These are phyloP conservation scores for Tupaia tana DNA, from an alignment of 2,113 vertebrate species.

Conservation along the genomic window DNA sequence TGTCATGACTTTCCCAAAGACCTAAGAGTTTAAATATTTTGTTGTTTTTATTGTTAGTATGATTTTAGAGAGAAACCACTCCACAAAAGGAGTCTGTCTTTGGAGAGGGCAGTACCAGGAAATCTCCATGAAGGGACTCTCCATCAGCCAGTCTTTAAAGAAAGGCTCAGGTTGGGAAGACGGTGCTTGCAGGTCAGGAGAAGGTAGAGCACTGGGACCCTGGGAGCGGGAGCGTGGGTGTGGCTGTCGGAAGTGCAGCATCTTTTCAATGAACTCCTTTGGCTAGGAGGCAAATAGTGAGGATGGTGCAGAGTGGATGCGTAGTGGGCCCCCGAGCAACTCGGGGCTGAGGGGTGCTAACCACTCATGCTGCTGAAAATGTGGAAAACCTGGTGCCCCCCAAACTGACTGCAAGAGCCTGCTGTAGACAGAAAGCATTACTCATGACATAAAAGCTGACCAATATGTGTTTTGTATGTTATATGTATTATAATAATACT, in stretches of 20 bases:
- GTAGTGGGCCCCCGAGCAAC: too few relatives aligned
- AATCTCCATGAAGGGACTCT: neutral
- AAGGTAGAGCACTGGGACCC: rapidly evolving
- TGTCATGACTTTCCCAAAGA: too few relatives aligned
- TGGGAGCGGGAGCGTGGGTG: neutral
- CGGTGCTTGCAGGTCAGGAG: neutral
- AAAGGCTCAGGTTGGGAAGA: neutral
- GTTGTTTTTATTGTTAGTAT: neutral
- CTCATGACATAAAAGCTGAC: too few relatives aligned
- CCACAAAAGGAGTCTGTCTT: neutral
- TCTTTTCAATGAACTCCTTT: neutral
- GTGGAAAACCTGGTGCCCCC: too few relatives aligned
- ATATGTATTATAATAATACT: too few relatives aligned
- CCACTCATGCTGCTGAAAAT: too few relatives aligned
- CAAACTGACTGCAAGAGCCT: too few relatives aligned
- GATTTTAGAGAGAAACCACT: neutral
- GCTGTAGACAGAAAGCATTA: too few relatives aligned
- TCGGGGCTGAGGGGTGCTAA: too few relatives aligned
- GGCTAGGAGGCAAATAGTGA: neutral
- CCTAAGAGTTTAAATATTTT: neutral
- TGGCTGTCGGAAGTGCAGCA: neutral
- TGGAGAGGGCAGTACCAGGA: neutral
- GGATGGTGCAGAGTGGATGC: too few relatives aligned
- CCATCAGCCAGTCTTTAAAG: neutral
- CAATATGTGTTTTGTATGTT: too few relatives aligned